A percentile compares a stretch with the other conserved stretches of the same genome.
Evolutionary conservation across 2,113 vertebrate species (phyloP).

Genomic region (Jaculus jaculus): DNA sequence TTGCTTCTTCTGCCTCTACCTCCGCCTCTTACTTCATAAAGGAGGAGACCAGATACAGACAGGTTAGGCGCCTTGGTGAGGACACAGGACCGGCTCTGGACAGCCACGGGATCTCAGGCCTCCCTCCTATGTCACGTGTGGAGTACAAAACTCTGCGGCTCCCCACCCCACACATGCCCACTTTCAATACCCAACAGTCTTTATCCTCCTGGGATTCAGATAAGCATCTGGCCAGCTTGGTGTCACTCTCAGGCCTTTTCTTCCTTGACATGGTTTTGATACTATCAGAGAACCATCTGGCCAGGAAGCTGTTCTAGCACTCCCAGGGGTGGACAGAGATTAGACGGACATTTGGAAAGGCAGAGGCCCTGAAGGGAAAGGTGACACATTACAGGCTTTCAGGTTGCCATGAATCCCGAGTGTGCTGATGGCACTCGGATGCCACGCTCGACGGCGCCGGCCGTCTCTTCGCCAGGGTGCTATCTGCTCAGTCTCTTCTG

Average conservation of each 20-base stretch:
- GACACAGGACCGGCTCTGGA: neutral
- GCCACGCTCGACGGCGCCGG: fast-evolving
- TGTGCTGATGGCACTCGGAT: neutral
- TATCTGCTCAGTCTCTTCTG: neutral
- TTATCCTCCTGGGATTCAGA: constrained; percentile 42
- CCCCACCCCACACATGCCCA: neutral
- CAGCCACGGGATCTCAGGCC: neutral
- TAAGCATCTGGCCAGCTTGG: neutral
- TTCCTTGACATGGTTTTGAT: constrained; percentile 32
- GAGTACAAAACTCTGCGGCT: neutral
- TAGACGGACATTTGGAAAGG: constrained; percentile 43
- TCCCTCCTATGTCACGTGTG: neutral
- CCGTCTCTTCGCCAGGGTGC: too few relatives aligned
- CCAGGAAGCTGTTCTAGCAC: neutral
- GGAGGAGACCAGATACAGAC: constrained; percentile 14
- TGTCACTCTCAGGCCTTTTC: constrained; percentile 43
- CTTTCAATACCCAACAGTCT: constrained; percentile 37
- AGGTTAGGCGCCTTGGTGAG: neutral
- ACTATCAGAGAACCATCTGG: neutral
- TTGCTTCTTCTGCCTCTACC: neutral
- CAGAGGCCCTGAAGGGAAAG: neutral
- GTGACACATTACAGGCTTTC: neutral
- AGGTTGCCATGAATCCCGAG: neutral
- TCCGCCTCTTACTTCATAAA: constrained; percentile 27
- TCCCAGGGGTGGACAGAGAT: constrained; percentile 46